phyloP scores from a whole-genome alignment of 92 coral and sea anemone genomes.

The Porites evermanni region DNA sequence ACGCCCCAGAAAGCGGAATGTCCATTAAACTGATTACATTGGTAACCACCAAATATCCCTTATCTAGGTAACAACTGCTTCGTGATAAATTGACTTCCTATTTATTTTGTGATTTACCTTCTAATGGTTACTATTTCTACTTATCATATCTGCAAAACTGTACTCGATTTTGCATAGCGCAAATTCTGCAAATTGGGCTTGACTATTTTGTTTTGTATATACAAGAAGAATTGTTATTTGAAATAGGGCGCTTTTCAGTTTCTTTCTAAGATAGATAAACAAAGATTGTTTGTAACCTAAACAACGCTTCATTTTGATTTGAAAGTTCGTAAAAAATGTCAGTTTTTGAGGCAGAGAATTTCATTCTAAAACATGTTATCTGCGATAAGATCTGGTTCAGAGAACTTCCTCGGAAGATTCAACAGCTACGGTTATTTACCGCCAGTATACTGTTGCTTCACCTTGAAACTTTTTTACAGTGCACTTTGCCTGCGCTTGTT shows the following conservation, averaged over 20 bases:
- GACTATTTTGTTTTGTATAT: no score
- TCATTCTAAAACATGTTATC: conserved; percentile 27
- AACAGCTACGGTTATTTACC: neutral
- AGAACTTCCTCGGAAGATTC: conserved; percentile 7
- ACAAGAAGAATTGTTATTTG: no score
- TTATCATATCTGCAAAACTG: neutral
- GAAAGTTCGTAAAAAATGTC: neutral
- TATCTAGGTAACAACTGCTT: conserved; percentile 12
- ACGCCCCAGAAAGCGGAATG: neutral
- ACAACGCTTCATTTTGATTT: neutral
- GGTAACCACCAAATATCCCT: conserved; percentile 9
- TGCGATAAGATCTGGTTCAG: conserved; percentile 29
- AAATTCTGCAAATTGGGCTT: neutral
- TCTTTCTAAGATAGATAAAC: neutral
- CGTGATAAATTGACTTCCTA: conserved; percentile 6
- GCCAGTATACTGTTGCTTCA: neutral
- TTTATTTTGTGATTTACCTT: neutral
- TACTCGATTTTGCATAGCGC: no score
- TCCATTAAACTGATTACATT: no score
- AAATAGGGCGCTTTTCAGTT: neutral
- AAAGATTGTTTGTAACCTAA: neutral
- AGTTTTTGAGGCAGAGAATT: conserved; percentile 1
- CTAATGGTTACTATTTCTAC: neutral
- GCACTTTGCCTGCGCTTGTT: neutral
- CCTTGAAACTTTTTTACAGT: conserved; percentile 13